Conservation (phyloP, 2,797 vertebrate species). For the Poeciliopsis paucimaculata region DNA sequence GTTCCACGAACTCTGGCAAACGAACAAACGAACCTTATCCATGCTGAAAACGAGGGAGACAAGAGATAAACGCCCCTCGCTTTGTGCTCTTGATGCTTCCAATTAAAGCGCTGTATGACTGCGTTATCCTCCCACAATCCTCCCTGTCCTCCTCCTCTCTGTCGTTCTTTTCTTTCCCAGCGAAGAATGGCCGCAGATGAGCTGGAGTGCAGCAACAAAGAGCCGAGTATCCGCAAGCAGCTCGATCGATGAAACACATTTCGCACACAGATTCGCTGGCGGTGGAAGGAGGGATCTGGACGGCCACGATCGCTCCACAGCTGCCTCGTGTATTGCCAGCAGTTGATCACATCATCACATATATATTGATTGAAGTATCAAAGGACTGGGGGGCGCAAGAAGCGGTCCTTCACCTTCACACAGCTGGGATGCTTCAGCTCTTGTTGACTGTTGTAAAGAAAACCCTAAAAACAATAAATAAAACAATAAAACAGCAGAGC, state of each 20-base stretch:
- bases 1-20: conserved; percentile 62
- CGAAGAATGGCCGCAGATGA: conserved; percentile 24
- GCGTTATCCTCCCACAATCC: conserved; percentile 24
- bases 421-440: conserved; percentile 39
- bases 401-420: conserved; percentile 26
- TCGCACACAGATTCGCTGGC: conserved; percentile 40
- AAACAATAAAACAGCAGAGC: not conserved
- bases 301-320: conserved; percentile 44
- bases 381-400: conserved; percentile 15
- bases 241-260: conserved; percentile 68
- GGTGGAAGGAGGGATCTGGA: conserved; percentile 32
- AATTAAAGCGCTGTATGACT: conserved; percentile 59
- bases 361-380: conserved; percentile 56
- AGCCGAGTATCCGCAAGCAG: conserved; percentile 39
- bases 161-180: conserved; percentile 9
- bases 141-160: not conserved
- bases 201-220: conserved; percentile 50
- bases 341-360: conserved; percentile 68
- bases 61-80: conserved; percentile 47
- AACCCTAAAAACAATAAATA: conserved; percentile 10
- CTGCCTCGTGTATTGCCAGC: conserved; percentile 40
- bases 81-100: conserved; percentile 59
- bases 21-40: conserved; percentile 62
- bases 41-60: conserved; percentile 46
- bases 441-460: conserved; percentile 25